phyloP scores from a whole-genome alignment of 2,113 vertebrate species.

The Hippocampus abdominalis region DNA sequence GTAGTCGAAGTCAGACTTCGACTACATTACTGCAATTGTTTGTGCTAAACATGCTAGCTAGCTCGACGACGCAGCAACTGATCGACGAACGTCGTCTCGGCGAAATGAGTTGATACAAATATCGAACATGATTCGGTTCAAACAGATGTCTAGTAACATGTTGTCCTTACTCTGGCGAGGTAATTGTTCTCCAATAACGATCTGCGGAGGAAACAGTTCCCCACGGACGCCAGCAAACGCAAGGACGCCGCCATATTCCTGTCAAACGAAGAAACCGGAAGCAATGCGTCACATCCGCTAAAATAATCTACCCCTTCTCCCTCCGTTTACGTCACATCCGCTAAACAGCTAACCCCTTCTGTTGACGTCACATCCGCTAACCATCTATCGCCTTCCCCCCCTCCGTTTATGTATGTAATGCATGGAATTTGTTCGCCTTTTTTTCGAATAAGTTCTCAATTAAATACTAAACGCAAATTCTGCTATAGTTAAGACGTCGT shows the following conservation, averaged over 20 bases:
- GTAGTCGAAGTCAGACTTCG: no score
- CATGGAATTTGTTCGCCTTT: no score
- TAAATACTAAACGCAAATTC: no score
- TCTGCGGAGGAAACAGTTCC: constrained; percentile 48
- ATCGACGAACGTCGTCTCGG: not conserved
- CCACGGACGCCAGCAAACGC: constrained; percentile 47
- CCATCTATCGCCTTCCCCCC: no score
- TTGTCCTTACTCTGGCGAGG: constrained; percentile 42
- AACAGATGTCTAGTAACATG: not conserved
- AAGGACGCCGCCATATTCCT: constrained; percentile 70
- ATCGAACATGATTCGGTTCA: not conserved
- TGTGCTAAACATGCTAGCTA: no score
- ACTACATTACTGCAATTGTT: not conserved
- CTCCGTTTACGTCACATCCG: constrained; percentile 14
- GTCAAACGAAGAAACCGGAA: constrained; percentile 7
- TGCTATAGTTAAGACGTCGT: no score
- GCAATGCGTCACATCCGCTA: constrained; percentile 15
- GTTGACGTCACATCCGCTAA: constrained; percentile 12
- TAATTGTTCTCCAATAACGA: constrained; percentile 45
- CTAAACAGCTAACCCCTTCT: no score
- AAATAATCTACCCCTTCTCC: no score
- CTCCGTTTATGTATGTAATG: no score
- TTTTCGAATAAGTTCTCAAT: no score
- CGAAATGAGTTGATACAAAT: not conserved
- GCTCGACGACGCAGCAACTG: no score